These are phyloP conservation scores for Sinocyclocheilus rhinocerous DNA, from an alignment of 2,113 vertebrate species.

Conservation along the genomic window DNA sequence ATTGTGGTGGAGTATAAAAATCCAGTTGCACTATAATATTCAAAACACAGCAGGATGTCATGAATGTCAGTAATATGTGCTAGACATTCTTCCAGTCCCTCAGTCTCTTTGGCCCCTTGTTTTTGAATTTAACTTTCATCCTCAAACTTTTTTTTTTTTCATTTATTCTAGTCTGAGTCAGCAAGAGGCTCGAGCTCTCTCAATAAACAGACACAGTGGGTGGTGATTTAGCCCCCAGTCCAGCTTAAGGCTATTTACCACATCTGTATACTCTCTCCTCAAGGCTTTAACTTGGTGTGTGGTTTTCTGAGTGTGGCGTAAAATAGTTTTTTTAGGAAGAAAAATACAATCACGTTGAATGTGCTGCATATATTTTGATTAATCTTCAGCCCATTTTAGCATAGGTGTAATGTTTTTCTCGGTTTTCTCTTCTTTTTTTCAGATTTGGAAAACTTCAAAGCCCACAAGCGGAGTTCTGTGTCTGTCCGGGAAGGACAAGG, in stretches of 20 bases:
- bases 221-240: conserved; percentile 54
- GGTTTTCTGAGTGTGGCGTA: not conserved
- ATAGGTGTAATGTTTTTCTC: not conserved
- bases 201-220: conserved; percentile 46
- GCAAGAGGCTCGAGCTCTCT: conserved; percentile 28
- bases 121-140: conserved; percentile 20
- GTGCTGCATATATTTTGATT: not conserved
- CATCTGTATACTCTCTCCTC: conserved; percentile 32
- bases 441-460: conserved; percentile 97
- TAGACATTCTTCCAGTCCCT: not conserved
- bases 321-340: not conserved
- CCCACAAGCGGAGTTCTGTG: conserved; percentile 87
- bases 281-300: not conserved
- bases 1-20: not conserved
- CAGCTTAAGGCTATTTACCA: conserved; percentile 59
- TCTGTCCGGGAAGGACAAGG: conserved; percentile 95
- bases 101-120: conserved; percentile 22
- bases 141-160: not conserved
- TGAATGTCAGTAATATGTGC: conserved; percentile 14
- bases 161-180: not conserved
- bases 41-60: not conserved
- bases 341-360: not conserved
- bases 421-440: conserved; percentile 53
- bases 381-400: not conserved
- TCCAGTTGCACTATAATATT: not conserved